Percentiles rank a stretch among this genome's conserved stretches.
These are phyloP conservation scores for Todiramphus chloris DNA, from an alignment of 2,113 vertebrate genomes.

Conservation along the genomic window DNA sequence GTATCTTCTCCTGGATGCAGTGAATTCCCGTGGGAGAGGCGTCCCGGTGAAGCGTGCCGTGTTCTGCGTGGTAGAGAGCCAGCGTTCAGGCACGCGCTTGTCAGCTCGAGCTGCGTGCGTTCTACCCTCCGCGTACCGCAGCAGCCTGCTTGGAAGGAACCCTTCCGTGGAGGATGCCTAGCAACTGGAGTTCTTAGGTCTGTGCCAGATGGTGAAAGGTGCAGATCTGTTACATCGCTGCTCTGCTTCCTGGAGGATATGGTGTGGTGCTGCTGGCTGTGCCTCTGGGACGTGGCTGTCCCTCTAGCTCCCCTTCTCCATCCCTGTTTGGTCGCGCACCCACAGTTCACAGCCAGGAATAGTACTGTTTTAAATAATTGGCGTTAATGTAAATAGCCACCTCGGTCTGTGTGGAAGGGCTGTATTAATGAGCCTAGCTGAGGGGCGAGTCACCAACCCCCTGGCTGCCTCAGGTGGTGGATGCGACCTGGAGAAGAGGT, in stretches of 20 bases:
- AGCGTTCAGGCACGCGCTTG: neutral
- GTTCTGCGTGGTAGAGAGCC: neutral
- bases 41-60: accelerated
- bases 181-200: constrained; percentile 40
- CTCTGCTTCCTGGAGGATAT: neutral
- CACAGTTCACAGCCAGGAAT: neutral
- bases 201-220: constrained; percentile 44
- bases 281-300: neutral
- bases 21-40: neutral
- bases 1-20: accelerated
- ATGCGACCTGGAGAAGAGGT: neutral
- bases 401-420: neutral
- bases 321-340: accelerated
- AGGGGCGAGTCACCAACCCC: neutral
- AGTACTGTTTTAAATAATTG: neutral
- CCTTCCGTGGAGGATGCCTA: constrained; percentile 46
- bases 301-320: neutral
- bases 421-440: neutral
- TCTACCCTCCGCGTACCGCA: constrained; percentile 15
- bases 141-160: constrained; percentile 32
- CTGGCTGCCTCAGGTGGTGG: neutral
- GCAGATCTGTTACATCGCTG: neutral
- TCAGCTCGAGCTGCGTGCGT: neutral
- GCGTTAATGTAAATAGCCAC: neutral
- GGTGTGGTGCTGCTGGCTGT: neutral